Percentiles rank a stretch among this genome's conserved stretches.
These are phyloP conservation scores for Diarsia rubi DNA, from an alignment of 2,888 invertebrate species.

Conservation along the genomic window DNA sequence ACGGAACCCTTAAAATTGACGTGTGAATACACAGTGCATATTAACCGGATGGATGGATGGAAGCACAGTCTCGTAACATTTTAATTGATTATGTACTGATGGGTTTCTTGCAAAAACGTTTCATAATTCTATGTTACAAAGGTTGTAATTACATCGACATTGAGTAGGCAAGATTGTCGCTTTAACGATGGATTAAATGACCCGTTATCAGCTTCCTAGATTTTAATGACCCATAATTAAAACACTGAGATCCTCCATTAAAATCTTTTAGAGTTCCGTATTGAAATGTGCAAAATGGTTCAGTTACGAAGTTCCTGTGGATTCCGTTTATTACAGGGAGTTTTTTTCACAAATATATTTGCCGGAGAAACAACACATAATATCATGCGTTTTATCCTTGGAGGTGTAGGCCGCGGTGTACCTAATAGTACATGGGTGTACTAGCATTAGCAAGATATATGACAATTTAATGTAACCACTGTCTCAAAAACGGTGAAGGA, in stretches of 20 bases:
- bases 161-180: not conserved
- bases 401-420: not conserved
- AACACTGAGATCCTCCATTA: not conserved
- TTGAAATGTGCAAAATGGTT: not conserved
- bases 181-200: conserved; percentile 1
- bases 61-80: not conserved
- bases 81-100: not conserved
- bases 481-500: no score
- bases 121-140: not conserved
- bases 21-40: not conserved
- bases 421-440: no score
- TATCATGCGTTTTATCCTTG: not conserved
- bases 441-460: no score
- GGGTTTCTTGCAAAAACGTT: not conserved
- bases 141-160: conserved; percentile 29
- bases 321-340: not conserved
- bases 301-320: not conserved
- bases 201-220: conserved; percentile 6
- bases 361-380: not conserved
- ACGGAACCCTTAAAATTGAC: not conserved
- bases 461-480: no score
- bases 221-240: conserved; percentile 18
- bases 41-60: not conserved
- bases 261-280: not conserved
- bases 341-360: not conserved